A percentile compares a stretch with the other conserved stretches of the same genome.
Evolutionary conservation across 2,797 vertebrate genomes (phyloP).

Genomic region (Hapalemur alaotrensis): DNA sequence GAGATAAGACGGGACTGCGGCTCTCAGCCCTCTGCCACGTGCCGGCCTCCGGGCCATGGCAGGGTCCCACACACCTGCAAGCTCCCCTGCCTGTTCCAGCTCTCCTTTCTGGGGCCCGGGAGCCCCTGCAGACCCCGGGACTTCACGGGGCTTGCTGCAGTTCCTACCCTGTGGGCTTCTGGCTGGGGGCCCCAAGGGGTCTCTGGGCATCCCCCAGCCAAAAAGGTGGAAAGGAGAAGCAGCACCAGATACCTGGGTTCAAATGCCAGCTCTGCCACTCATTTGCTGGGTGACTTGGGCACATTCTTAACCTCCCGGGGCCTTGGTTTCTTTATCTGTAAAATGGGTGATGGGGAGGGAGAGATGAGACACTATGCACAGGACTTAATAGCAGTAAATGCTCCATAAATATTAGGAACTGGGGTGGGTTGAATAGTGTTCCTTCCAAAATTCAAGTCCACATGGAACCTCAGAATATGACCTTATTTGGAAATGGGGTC

Average conservation of each 20-base stretch:
- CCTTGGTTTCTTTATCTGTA: background rate
- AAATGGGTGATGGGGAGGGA: background rate
- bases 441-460: background rate
- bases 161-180: background rate
- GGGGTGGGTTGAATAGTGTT: fast-evolving
- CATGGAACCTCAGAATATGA: background rate
- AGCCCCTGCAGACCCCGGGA: background rate
- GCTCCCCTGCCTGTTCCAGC: too few species aligned
- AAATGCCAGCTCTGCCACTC: background rate
- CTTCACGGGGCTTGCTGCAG: background rate
- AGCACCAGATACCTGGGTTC: background rate
- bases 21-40: background rate
- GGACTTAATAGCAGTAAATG: background rate
- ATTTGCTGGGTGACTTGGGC: background rate
- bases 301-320: background rate
- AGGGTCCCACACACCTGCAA: background rate
- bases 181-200: background rate
- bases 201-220: background rate
- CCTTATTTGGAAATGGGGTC: background rate
- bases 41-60: background rate
- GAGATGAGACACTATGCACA: background rate
- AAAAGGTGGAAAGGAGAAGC: background rate
- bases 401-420: background rate
- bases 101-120: background rate
- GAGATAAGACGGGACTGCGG: background rate